Evolutionary conservation across 2,888 invertebrate species (phyloP).

Genomic region (Nemoura dubitans): DNA sequence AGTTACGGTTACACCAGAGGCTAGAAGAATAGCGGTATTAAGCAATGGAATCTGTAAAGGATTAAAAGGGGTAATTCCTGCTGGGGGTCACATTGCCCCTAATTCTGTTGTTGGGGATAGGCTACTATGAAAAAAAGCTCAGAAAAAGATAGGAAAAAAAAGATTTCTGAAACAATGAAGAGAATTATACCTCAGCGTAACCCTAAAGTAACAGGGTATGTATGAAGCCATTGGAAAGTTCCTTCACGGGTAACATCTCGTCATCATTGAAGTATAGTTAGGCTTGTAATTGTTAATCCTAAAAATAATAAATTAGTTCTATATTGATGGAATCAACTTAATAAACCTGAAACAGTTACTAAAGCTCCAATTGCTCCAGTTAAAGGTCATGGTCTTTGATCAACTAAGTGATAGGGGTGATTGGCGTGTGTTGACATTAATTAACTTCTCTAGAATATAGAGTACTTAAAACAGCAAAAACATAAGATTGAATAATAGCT

Average conservation of each 20-base stretch:
- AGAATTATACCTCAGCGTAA: slow-evolving; percentile 76
- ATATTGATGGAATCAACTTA: slow-evolving; percentile 71
- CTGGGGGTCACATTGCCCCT: slow-evolving; percentile 72
- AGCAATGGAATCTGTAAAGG: slow-evolving; percentile 75
- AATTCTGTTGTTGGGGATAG: slow-evolving; percentile 66
- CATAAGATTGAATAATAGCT: slow-evolving; percentile 73
- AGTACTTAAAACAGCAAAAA: slow-evolving; percentile 71
- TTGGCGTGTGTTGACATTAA: slow-evolving; percentile 67
- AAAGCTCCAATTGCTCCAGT: slow-evolving; percentile 68
- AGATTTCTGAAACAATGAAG: slow-evolving; percentile 76
- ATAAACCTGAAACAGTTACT: slow-evolving; percentile 66
- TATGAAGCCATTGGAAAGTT: slow-evolving; percentile 72
- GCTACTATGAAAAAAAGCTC: slow-evolving; percentile 68
- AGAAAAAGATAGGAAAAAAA: slow-evolving; percentile 70
- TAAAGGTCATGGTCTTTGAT: slow-evolving; percentile 72
- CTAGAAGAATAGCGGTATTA: slow-evolving; percentile 77
- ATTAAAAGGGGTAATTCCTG: slow-evolving; percentile 69
- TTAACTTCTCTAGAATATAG: slow-evolving; percentile 74
- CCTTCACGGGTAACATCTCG: slow-evolving; percentile 75
- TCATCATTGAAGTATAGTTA: slow-evolving; percentile 75
- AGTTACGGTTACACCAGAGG: slow-evolving; percentile 75
- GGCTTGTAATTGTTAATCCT: slow-evolving; percentile 61
- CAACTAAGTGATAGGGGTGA: slow-evolving; percentile 73
- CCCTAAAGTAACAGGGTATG: slow-evolving; percentile 66
- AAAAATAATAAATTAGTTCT: slow-evolving; percentile 64